Conservation (phyloP, 2,113 vertebrate species). For the Istiophorus platypterus region DNA sequence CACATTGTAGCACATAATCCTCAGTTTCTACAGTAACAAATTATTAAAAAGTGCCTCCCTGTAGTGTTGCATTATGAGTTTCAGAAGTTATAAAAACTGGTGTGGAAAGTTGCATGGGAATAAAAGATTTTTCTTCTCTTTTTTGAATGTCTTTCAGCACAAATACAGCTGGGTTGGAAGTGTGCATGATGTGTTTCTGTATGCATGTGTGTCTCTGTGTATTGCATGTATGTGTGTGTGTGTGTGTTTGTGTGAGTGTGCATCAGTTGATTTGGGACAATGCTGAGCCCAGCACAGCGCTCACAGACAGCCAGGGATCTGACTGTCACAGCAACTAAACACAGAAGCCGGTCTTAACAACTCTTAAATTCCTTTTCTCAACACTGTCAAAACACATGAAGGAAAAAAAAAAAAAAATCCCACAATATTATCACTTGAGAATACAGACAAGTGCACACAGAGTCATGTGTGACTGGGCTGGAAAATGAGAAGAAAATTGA, state of each 20-base stretch:
- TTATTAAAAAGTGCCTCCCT: conserved; percentile 54
- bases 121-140: neutral
- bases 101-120: conserved; percentile 25
- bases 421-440: conserved; percentile 33
- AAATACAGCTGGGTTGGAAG: neutral
- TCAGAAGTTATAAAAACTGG: conserved; percentile 18
- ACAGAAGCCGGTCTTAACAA: conserved; percentile 7
- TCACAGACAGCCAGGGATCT: conserved; percentile 36
- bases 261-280: conserved; percentile 50
- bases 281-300: conserved; percentile 39
- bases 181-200: neutral
- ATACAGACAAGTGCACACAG: conserved; percentile 26
- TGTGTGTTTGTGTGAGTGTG: neutral
- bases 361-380: conserved; percentile 19
- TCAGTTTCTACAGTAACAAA: conserved; percentile 16
- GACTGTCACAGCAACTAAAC: conserved; percentile 54
- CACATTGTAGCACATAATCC: conserved; percentile 34
- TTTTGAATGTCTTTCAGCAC: conserved; percentile 21
- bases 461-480: conserved; percentile 5
- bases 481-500: conserved; percentile 39
- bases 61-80: conserved; percentile 58
- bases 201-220: neutral
- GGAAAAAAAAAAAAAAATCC: too few relatives aligned
- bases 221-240: neutral
- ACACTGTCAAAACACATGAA: conserved; percentile 29